phyloP scores from a whole-genome alignment of 2,888 invertebrate species.

The Lasioglossum leucozonium region DNA sequence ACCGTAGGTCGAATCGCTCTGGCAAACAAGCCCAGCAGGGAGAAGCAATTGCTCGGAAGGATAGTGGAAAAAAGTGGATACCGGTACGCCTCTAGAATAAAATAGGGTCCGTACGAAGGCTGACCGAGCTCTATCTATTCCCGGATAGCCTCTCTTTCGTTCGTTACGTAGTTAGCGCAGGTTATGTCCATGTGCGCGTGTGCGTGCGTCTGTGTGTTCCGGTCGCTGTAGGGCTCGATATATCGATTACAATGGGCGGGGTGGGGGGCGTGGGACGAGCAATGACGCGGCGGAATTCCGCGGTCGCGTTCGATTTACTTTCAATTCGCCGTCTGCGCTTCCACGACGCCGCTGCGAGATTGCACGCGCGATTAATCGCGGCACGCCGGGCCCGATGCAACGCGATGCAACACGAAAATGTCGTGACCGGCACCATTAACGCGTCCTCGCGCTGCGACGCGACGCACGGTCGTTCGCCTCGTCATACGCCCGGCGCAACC shows the following conservation, averaged over 20 bases:
- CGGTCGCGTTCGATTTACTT: conserved; percentile 48
- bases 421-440: not conserved
- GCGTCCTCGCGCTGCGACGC: not conserved
- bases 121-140: conserved; percentile 38
- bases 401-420: not conserved
- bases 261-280: not conserved
- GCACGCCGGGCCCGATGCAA: not conserved
- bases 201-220: not conserved
- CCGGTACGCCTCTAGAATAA: conserved; percentile 21
- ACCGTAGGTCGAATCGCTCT: not conserved
- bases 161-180: conserved; percentile 47
- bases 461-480: not conserved
- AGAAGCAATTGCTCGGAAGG: conserved; percentile 20
- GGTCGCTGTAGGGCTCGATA: conserved; percentile 24
- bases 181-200: not conserved
- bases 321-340: conserved; percentile 14
- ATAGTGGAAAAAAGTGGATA: conserved; percentile 11
- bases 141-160: conserved; percentile 41
- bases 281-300: conserved; percentile 32
- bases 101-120: conserved; percentile 16
- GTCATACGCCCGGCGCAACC: not conserved
- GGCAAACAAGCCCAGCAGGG: conserved; percentile 1
- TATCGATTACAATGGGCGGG: conserved; percentile 36
- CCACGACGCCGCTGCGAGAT: not conserved
- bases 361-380: conserved; percentile 6